Base-by-base conservation (phyloP, 2,113 vertebrate genomes). In the Columba livia region DNA sequence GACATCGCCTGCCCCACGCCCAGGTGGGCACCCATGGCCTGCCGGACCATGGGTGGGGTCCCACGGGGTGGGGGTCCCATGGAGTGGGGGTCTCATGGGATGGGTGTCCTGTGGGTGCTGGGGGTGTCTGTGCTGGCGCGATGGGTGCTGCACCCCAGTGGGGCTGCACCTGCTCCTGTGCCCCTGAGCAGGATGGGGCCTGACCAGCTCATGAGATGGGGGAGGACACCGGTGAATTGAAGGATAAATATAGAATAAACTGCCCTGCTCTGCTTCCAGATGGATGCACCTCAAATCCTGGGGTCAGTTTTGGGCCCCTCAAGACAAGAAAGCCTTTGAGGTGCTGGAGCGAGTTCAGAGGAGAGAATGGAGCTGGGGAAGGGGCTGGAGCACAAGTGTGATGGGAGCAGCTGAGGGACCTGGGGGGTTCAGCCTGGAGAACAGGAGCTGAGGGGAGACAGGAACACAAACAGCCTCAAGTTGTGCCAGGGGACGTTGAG, bases 1-100 rank as follows among this genome's bases (percentile, higher is more conserved):
- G 0, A 1, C 9, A 25, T 0, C 0, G 1, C 66, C 40, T 2
- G 16, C 54, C 47, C 66, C 2, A 9, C 1, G 1, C 66, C 89
- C 85, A 51, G 70, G 57, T 61, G 86, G 91, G 90, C 56, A 69
- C 84, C 77, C 58, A 24, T 9, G 10, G 62, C 58, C 78, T 13
- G 6, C 32, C 5, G 4, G 6, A 21, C 57, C 25, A 1, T 0
- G 2, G 24, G 8, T 7, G 36, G 61, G 42, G 29, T 18, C 42
- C 17, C 11, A 50, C 20, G 3, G 56, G 34, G 7, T 3, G 18
- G 7, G 70, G 26, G 38, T 14, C n/a, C n/a, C 31, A 8, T 29
- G n/a, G n/a, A 57, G n/a, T 48, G 42, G 42, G 72, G 31, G 17
- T 48, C 12, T 23, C 3, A 0, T 4, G 32, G 36, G 16, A 1